Conservation (phyloP, 2,888 invertebrate species). For the Noctua fimbriata region DNA sequence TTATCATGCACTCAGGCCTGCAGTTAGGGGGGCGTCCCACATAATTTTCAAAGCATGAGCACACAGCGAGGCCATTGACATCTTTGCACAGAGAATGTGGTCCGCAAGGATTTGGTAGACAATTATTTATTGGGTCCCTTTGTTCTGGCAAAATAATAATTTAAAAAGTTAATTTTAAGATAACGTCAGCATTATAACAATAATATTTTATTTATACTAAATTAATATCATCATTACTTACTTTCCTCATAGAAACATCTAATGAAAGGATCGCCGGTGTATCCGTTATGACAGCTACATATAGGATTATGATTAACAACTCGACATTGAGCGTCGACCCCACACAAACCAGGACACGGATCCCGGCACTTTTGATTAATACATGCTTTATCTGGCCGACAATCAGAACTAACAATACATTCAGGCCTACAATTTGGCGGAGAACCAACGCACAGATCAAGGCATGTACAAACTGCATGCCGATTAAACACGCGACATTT, state of each 20-base stretch:
- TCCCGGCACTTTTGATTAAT: conserved; percentile 94
- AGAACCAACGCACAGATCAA: conserved; percentile 93
- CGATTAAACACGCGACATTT: conserved; percentile 93
- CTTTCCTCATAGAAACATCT: conserved; percentile 92
- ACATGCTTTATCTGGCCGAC: conserved; percentile 93
- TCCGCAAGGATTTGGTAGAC: conserved; percentile 94
- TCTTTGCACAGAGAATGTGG: conserved; percentile 94
- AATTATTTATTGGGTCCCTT: conserved; percentile 89
- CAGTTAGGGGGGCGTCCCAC: conserved; percentile 95
- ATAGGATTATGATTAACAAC: conserved; percentile 95
- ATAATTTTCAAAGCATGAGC: conserved; percentile 93
- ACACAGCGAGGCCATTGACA: conserved; percentile 92
- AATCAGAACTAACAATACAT: conserved; percentile 95
- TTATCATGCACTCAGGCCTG: conserved; percentile 93
- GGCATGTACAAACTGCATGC: conserved; percentile 94
- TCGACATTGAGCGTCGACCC: conserved; percentile 94
- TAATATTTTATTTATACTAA: neutral
- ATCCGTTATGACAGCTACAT: conserved; percentile 93
- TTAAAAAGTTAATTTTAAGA: conserved; percentile 17
- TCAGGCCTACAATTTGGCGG: conserved; percentile 95
- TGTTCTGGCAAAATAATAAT: conserved; percentile 79
- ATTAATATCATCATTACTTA: conserved; percentile 84
- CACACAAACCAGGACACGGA: conserved; percentile 94
- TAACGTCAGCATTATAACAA: neutral
- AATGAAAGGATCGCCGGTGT: conserved; percentile 94